These are phyloP conservation scores for Lates japonicus DNA, from an alignment of 2,797 vertebrate species.

Conservation along the genomic window DNA sequence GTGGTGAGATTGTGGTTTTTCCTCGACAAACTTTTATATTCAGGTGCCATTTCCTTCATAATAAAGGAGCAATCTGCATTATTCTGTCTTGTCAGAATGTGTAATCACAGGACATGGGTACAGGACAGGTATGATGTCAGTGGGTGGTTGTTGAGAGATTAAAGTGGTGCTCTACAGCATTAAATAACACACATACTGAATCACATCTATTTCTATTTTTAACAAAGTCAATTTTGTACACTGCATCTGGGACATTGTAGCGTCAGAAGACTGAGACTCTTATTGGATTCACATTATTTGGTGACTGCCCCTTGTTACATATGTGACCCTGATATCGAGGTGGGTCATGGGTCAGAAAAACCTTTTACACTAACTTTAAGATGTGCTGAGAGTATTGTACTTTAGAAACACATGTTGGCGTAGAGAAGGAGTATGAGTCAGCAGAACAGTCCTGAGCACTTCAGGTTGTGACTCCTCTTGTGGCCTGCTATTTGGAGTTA, in stretches of 20 bases:
- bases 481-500: constrained; percentile 65
- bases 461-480: constrained; percentile 51
- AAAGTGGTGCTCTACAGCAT: background rate
- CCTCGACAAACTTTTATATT: background rate
- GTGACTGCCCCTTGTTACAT: background rate
- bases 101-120: background rate
- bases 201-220: background rate
- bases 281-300: background rate
- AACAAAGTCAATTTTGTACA: background rate
- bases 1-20: background rate
- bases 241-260: background rate
- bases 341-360: constrained; percentile 8
- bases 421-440: constrained; percentile 58
- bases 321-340: constrained; percentile 3
- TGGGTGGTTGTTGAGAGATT: background rate
- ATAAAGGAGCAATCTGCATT: background rate
- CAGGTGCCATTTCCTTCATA: background rate
- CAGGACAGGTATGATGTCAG: background rate
- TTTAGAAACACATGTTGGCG: constrained; percentile 30
- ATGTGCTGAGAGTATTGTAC: constrained; percentile 36
- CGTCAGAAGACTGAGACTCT: background rate
- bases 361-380: constrained; percentile 19
- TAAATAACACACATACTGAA: background rate
- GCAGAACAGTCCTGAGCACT: constrained; percentile 57
- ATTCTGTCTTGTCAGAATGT: background rate